Percentiles rank a stretch among this genome's conserved stretches.
phyloP scores from a whole-genome alignment of 2,113 vertebrate species.

The Baryphthengus martii region DNA sequence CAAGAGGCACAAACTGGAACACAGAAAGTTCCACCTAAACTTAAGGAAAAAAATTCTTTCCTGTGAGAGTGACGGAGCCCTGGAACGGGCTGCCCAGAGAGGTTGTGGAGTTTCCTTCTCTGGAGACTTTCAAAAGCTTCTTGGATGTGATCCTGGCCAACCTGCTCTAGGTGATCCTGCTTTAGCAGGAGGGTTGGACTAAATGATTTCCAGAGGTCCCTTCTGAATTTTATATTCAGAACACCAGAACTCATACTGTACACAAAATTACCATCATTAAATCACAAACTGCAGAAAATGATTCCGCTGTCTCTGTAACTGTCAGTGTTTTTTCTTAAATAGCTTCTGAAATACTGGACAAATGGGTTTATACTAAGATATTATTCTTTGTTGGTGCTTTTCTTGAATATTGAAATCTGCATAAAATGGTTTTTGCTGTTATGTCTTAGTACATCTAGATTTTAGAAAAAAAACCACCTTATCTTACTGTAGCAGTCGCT shows the following conservation, averaged over 20 bases:
- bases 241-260: background rate
- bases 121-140: too few species aligned
- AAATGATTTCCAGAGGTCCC: too few species aligned
- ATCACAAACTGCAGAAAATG: background rate
- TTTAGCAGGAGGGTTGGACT: too few species aligned
- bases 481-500: background rate
- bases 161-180: too few species aligned
- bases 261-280: background rate
- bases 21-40: background rate
- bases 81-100: too few species aligned
- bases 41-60: too few species aligned
- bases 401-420: background rate
- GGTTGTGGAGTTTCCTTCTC: too few species aligned
- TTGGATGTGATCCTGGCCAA: too few species aligned
- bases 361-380: background rate
- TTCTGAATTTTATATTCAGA: slow-evolving; percentile 23
- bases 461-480: background rate
- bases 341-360: background rate
- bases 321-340: background rate
- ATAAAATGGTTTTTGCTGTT: background rate
- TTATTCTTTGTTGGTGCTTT: background rate
- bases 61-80: too few species aligned
- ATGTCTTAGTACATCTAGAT: background rate
- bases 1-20: background rate
- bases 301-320: background rate